phyloP scores from a whole-genome alignment of 2,888 invertebrate genomes.

The Agapetus fuscipes region DNA sequence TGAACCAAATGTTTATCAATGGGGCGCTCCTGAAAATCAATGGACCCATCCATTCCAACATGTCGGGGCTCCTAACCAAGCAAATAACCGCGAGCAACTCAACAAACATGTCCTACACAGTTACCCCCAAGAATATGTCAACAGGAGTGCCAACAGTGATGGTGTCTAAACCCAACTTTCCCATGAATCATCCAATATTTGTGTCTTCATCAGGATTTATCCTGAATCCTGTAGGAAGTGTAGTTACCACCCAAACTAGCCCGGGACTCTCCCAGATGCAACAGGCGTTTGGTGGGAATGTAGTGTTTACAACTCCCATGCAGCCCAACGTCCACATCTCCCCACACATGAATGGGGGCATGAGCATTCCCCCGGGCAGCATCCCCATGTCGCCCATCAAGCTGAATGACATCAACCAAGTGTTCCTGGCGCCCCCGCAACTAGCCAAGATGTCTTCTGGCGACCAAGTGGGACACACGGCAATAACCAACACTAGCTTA shows the following conservation, averaged over 20 bases:
- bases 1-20: conserved; percentile 38
- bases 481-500: not conserved
- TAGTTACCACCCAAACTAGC: conserved; percentile 28
- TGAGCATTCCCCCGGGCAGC: conserved; percentile 13
- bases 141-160: conserved; percentile 35
- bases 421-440: conserved; percentile 14
- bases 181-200: conserved; percentile 43
- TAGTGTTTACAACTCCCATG: conserved; percentile 17
- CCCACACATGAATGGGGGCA: conserved; percentile 11
- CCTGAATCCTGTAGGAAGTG: conserved; percentile 34
- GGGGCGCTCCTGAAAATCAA: conserved; percentile 43
- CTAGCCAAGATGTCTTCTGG: conserved; percentile 1
- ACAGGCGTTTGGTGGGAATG: conserved; percentile 15
- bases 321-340: conserved; percentile 12
- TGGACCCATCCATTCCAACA: conserved; percentile 33
- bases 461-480: conserved; percentile 3
- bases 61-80: conserved; percentile 33
- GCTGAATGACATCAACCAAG: conserved; percentile 12
- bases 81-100: conserved; percentile 26
- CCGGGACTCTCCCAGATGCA: conserved; percentile 15
- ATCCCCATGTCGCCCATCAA: conserved; percentile 18
- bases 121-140: conserved; percentile 38
- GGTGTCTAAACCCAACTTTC: conserved; percentile 43
- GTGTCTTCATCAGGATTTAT: conserved; percentile 43
- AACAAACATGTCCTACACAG: conserved; percentile 34